Evolutionary conservation across 2,113 vertebrate genomes (phyloP), one percentile per base, ranked within the genome.

Genomic region (Amazona vittata): DNA sequence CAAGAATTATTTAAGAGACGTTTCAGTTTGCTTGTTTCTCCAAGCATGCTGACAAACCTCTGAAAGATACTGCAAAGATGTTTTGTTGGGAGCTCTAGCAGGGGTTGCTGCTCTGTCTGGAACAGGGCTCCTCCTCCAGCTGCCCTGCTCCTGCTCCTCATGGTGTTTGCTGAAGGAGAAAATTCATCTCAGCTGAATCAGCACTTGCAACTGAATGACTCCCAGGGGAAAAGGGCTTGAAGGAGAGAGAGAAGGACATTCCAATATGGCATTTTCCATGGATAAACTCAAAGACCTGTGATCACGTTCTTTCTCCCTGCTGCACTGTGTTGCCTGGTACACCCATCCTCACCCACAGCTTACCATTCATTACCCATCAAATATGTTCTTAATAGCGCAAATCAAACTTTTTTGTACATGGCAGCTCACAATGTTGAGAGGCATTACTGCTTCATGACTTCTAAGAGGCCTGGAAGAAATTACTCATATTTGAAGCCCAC

Each of bases 341-440:
- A 2, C 1, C 60, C 75, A 3, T 2, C 55, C 86, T 28, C 43
- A 1, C 0, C 17, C 31, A 24, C 43, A 5, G 21, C 57, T 39
- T 2, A 4, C 16, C 28, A 0, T 0, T 21, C 2, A 5, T 8
- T 8, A 8, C 49, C 24, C 49, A 18, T 29, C 3, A 1, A 35
- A 3, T 0, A 1, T 0, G 24, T 4, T 18, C 28, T 6, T 8
- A 9, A 20, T 0, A 5, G 25, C 11, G 26, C 19, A 39, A 85
- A 52, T 4, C 19, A 8, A 24, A 3, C 1, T 9, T 20, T 7
- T 7, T 1, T 20, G n/a, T 10, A 4, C 1, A 1, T 17, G 39
- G 13, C 29, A 15, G 43, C 4, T 60, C 44, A 17, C 31, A 26
- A 4, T 6, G 20, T 14, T 3, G 6, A 2, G 1, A 44, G 43